phyloP scores from a whole-genome alignment of 2,888 invertebrate genomes.

The Oligia latruncula region DNA sequence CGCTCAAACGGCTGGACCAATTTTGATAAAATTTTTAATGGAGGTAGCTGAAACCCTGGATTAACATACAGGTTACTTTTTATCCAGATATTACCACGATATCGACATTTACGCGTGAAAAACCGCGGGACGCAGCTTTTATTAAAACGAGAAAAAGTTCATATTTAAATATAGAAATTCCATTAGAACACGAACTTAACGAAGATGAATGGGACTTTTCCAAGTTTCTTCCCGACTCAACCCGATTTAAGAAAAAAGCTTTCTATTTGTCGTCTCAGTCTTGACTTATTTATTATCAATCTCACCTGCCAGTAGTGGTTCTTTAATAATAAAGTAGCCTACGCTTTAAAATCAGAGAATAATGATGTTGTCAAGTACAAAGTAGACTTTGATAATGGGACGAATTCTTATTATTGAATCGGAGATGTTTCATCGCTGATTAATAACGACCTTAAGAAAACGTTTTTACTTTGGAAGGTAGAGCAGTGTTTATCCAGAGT shows the following conservation, averaged over 20 bases:
- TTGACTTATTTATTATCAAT: slow-evolving; percentile 30
- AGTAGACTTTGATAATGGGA: neutral
- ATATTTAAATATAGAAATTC: slow-evolving; percentile 6
- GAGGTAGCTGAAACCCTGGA: too few species aligned
- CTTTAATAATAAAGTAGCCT: slow-evolving; percentile 8
- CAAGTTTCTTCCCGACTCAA: slow-evolving; percentile 23
- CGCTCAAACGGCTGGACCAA: too few species aligned
- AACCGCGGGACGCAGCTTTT: too few species aligned
- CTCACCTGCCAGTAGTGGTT: neutral
- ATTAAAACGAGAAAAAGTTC: neutral
- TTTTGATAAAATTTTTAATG: too few species aligned
- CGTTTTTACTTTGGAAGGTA: neutral
- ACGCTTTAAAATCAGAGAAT: neutral
- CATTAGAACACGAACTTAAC: slow-evolving; percentile 13
- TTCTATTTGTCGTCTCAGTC: slow-evolving; percentile 20
- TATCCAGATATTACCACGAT: too few species aligned
- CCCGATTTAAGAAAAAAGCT: slow-evolving; percentile 20
- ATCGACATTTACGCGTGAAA: too few species aligned
- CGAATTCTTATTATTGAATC: neutral
- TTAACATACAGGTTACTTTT: too few species aligned
- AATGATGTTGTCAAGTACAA: slow-evolving; percentile 17
- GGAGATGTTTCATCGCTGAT: neutral
- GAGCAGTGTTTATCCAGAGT: neutral
- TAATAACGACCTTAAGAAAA: neutral
- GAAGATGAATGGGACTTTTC: slow-evolving; percentile 38